Base-by-base conservation (phyloP, 1,140 invertebrate species). In the Apolygus lucorum region DNA sequence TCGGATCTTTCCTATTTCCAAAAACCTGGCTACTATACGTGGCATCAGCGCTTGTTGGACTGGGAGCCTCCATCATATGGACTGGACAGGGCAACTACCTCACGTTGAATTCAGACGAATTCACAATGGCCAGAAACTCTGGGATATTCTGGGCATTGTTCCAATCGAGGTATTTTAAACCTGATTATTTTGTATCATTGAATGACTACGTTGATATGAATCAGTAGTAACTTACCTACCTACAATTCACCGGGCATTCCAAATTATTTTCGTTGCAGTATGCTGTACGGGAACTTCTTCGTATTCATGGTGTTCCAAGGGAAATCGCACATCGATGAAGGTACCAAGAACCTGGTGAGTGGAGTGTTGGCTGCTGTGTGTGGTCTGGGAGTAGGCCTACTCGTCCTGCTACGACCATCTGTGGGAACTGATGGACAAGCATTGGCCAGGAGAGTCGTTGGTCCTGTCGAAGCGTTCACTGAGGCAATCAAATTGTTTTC, bases 101-200 rank as follows among this genome's bases (percentile, higher is more conserved):
- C 13, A 95, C 95, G 0, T 82, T 94, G 2, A 96, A 96, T 82
- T 96, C 93, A 68, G 87, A 90, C 73, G 78, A 85, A 0, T 84
- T 87, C 0, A 98, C 93, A 0, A 95, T 98, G 76, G 89, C 91
- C 1, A 85, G 94, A 74, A 97, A 98, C 79, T 93, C 93, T 24
- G 94, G 95, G 25, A 82, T 98, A 22, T 98, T 98, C 78, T 98
- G 95, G 95, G 95, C 95, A 0, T 86, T 98, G 77, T 82, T 97
- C 49, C 95, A 98, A 78, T 88, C 85, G 74, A 93, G 89, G 90
- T 91, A 78, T 8, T n/a, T n/a, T n/a, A n/a, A n/a, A n/a, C n/a
- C n/a, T n/a, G n/a, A n/a, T n/a, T n/a, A n/a, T n/a, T n/a, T n/a
- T n/a, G n/a, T n/a, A n/a, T n/a, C n/a, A n/a, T n/a, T n/a, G n/a